A percentile compares a stretch with the other conserved stretches of the same genome.
These are phyloP conservation scores for Babylonia areolata DNA, from an alignment of 1,140 invertebrate species.

Conservation along the genomic window DNA sequence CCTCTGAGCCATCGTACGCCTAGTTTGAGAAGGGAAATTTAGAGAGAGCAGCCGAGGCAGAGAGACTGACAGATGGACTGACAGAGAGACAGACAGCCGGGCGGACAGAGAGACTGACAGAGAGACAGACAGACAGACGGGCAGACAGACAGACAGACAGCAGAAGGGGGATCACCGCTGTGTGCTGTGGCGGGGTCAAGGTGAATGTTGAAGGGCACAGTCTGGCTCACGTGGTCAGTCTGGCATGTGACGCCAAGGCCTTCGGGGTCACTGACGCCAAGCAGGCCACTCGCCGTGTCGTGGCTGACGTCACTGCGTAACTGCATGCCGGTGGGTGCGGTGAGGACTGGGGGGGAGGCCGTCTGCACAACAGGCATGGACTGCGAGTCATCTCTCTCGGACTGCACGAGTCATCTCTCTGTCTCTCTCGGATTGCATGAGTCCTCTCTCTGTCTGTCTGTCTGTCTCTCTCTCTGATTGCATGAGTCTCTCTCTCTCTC, in stretches of 20 bases:
- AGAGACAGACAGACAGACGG: constrained; percentile 5
- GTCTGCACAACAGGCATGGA: background rate
- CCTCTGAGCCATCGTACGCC: no score
- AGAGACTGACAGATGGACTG: background rate
- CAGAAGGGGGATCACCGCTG: background rate
- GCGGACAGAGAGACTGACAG: constrained; percentile 5
- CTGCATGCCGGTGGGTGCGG: no score
- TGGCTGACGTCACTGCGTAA: background rate
- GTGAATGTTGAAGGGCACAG: background rate
- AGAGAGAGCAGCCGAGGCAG: no score
- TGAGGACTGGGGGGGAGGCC: background rate
- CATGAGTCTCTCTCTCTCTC: background rate
- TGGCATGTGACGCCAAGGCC: background rate
- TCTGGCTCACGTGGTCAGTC: background rate
- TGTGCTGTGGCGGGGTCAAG: no score
- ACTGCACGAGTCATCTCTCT: background rate
- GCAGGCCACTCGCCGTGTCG: background rate
- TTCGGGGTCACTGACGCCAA: background rate
- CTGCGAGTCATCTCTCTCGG: background rate
- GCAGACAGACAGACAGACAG: constrained; percentile 5
- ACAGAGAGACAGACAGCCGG: background rate
- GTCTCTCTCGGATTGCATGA: background rate
- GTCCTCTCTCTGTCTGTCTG: background rate
- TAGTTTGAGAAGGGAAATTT: no score
- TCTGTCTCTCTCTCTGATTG: no score